A percentile compares a stretch with the other conserved stretches of the same genome.
These are phyloP conservation scores for Adineta ricciae DNA, from an alignment of 2,888 invertebrate species.

Conservation along the genomic window DNA sequence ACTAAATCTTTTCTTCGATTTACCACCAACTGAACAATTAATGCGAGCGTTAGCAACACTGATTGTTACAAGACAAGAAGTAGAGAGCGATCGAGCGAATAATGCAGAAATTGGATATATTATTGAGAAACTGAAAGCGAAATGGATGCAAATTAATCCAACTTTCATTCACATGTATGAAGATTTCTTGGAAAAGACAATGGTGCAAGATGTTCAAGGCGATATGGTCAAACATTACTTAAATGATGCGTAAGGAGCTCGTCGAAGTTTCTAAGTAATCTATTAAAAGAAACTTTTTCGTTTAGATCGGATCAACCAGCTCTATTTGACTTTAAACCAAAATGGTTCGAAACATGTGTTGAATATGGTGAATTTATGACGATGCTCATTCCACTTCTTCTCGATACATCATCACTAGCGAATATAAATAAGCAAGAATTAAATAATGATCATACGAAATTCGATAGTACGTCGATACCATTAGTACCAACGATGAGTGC, in stretches of 20 bases:
- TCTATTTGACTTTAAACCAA: conserved; percentile 3
- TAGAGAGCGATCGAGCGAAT: background rate
- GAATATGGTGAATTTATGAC: conserved; percentile 22
- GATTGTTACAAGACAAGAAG: background rate
- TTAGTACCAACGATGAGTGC: conserved; percentile 1
- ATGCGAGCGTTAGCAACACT: background rate
- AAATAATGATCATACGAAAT: conserved; percentile 6
- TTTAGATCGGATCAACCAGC: background rate
- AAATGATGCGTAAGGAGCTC: background rate
- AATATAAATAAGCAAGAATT: background rate
- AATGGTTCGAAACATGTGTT: conserved; percentile 19
- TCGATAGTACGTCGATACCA: background rate
- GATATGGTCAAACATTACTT: conserved; percentile 10
- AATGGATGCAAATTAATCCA: conserved; percentile 12
- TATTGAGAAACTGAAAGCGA: background rate
- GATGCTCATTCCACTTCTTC: background rate
- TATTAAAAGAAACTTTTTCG: background rate
- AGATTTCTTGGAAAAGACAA: background rate
- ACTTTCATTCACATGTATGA: background rate
- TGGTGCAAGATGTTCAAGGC: background rate
- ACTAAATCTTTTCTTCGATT: conserved; percentile 9
- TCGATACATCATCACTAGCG: conserved; percentile 8
- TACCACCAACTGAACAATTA: background rate
- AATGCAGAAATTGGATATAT: background rate
- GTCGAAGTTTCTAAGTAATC: background rate